A percentile compares a stretch with the other conserved stretches of the same genome.
These are phyloP conservation scores for Tipula helvola DNA, from an alignment of 2,888 invertebrate genomes.

Conservation along the genomic window DNA sequence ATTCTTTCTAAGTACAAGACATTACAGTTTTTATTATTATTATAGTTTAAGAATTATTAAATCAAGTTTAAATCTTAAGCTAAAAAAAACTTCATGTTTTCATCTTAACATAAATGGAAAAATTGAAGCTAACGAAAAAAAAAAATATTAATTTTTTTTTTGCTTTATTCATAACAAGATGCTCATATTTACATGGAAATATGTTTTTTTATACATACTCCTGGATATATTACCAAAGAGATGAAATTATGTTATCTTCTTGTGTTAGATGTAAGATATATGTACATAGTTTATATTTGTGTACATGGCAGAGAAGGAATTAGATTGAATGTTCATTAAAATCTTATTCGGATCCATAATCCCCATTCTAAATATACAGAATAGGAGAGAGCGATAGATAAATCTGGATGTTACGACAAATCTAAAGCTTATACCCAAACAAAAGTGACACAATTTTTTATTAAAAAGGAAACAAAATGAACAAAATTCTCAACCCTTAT, in stretches of 20 bases:
- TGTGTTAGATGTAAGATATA: not conserved
- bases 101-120: not conserved
- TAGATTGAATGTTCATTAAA: slow-evolving; percentile 4
- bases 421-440: not conserved
- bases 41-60: not conserved
- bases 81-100: not conserved
- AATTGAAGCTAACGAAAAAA: not conserved
- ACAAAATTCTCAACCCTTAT: not conserved
- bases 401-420: not conserved
- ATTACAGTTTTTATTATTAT: not conserved
- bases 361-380: not conserved
- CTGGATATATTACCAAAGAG: not conserved
- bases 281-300: not conserved
- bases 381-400: not conserved
- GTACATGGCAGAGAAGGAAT: not conserved
- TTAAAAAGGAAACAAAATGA: not conserved
- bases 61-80: not conserved
- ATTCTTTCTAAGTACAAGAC: not conserved
- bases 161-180: not conserved
- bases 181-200: not conserved
- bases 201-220: not conserved
- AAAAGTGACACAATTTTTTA: not conserved
- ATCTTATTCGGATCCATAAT: not conserved
- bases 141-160: not conserved
- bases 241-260: not conserved